phyloP scores from a whole-genome alignment of 2,113 vertebrate genomes.

The Hydropotes inermis region DNA sequence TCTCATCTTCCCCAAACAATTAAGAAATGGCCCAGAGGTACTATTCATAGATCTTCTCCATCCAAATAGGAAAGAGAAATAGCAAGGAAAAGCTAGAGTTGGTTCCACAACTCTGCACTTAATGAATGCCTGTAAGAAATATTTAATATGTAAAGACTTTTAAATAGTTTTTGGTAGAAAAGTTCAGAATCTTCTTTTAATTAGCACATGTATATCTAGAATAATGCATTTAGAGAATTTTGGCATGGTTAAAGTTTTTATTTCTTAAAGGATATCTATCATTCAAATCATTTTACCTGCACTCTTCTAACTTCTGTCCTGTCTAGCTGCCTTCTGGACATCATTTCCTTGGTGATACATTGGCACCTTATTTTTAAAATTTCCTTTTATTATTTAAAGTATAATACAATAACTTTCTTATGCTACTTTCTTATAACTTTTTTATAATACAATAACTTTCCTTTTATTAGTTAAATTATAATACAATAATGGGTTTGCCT shows the following conservation, averaged over 20 bases:
- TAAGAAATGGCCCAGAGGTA: slow-evolving; percentile 7
- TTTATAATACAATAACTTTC: neutral
- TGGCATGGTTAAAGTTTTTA: neutral
- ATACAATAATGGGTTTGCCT: neutral
- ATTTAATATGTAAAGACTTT: slow-evolving; percentile 49
- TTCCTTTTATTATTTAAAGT: neutral
- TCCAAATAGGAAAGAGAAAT: neutral
- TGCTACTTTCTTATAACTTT: neutral
- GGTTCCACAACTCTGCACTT: neutral
- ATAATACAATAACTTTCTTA: neutral
- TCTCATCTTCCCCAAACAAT: neutral
- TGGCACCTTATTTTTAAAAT: neutral
- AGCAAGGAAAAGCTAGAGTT: neutral
- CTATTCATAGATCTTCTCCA: neutral
- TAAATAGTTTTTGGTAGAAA: slow-evolving; percentile 19
- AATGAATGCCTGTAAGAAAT: slow-evolving; percentile 34
- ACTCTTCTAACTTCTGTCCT: neutral
- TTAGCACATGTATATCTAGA: neutral
- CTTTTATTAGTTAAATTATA: neutral
- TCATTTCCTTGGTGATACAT: neutral
- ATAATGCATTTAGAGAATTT: neutral
- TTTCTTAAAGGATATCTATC: neutral
- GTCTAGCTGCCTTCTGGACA: neutral
- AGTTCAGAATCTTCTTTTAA: slow-evolving; percentile 6
- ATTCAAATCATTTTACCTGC: neutral